A percentile compares a stretch with the other conserved stretches of the same genome.
Conservation (phyloP, 2,113 vertebrate genomes). For the Hippocampus barbouri region DNA sequence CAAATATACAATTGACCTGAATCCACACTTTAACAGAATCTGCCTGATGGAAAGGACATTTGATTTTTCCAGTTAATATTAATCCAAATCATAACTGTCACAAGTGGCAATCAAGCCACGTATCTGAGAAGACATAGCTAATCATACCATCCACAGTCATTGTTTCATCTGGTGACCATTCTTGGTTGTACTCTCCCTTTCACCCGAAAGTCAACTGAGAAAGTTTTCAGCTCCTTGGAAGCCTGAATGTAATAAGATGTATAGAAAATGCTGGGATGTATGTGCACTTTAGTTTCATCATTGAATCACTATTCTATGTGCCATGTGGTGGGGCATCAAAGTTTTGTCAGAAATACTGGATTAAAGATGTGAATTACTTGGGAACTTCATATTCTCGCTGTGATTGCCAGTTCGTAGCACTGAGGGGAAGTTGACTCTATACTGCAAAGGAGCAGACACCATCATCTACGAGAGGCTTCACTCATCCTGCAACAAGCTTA, state of each 20-base stretch:
- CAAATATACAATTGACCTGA: too few relatives aligned
- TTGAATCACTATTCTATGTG: neutral
- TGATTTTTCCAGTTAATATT: too few relatives aligned
- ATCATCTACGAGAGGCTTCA: conserved; percentile 84
- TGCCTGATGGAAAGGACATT: too few relatives aligned
- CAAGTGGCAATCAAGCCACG: too few relatives aligned
- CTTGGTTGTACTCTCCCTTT: neutral
- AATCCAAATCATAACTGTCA: too few relatives aligned
- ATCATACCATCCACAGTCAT: too few relatives aligned
- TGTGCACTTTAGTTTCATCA: neutral
- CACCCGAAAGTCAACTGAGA: neutral
- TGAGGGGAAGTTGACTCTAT: conserved; percentile 78
- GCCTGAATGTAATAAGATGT: neutral
- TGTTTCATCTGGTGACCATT: too few relatives aligned
- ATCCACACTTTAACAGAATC: too few relatives aligned
- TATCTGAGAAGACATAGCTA: too few relatives aligned
- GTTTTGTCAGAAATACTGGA: neutral
- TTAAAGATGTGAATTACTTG: too few relatives aligned
- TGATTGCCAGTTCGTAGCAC: conserved; percentile 77
- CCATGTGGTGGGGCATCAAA: neutral
- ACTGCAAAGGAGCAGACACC: conserved; percentile 95
- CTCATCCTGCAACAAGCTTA: conserved; percentile 73
- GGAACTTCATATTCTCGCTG: neutral
- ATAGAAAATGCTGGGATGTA: neutral
- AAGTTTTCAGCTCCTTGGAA: neutral